Conservation (phyloP, 64 coral and sea anemone genomes). For the Trachythela sp. region DNA sequence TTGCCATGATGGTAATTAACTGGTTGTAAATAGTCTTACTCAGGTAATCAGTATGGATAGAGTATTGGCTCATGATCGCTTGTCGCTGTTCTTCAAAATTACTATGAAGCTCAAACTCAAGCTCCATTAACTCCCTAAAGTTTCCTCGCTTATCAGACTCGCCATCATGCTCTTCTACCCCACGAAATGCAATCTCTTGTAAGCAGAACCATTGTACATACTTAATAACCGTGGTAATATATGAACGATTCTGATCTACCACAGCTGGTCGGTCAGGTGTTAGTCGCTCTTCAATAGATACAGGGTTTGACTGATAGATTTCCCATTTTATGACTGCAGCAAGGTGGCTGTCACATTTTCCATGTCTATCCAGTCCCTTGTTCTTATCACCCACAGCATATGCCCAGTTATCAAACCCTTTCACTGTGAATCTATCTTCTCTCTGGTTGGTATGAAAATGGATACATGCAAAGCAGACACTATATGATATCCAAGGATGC, state of each 20-base stretch:
- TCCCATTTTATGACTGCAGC: background rate
- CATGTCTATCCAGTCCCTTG: background rate
- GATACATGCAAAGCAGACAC: background rate
- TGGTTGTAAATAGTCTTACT: background rate
- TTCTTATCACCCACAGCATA: conserved; percentile 8
- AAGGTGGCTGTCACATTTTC: background rate
- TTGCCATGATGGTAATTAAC: background rate
- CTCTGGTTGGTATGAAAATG: background rate
- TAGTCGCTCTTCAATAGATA: background rate
- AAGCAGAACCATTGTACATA: conserved; percentile 2
- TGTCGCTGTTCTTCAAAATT: background rate
- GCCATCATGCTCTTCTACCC: background rate
- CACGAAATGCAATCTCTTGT: background rate
- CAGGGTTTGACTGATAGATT: background rate
- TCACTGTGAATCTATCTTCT: conserved; percentile 9
- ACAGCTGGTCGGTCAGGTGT: background rate
- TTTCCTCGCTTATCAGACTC: background rate
- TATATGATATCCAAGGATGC: conserved; percentile 3
- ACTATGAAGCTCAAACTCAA: conserved; percentile 8
- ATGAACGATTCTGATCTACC: background rate
- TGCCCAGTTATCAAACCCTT: background rate
- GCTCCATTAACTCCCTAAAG: background rate
- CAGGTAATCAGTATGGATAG: conserved; percentile 2
- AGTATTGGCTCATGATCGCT: background rate
- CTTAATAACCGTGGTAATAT: background rate